phyloP scores from a whole-genome alignment of 2,113 vertebrate genomes.

The Pelecanus crispus region DNA sequence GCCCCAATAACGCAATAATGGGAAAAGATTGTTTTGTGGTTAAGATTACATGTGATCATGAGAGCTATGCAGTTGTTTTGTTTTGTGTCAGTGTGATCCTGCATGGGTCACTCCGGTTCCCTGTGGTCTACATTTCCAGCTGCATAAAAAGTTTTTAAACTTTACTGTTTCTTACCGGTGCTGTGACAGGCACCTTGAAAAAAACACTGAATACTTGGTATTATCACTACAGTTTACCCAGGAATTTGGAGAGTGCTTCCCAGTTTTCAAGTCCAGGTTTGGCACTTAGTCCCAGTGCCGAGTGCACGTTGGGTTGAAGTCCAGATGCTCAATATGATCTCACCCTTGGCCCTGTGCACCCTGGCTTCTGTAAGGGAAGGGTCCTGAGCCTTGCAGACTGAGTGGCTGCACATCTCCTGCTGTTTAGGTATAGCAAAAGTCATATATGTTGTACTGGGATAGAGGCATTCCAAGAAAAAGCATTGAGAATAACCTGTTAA shows the following conservation, averaged over 20 bases:
- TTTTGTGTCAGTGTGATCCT: neutral
- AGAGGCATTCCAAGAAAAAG: neutral
- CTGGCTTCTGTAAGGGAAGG: neutral
- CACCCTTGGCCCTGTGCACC: neutral
- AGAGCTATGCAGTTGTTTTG: neutral
- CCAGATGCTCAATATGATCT: neutral
- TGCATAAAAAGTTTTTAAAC: neutral
- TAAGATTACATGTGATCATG: neutral
- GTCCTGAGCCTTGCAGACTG: neutral
- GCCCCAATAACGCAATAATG: neutral
- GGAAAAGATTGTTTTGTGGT: neutral
- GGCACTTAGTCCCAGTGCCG: neutral
- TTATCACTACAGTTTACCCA: neutral
- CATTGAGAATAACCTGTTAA: neutral
- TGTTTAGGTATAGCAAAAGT: neutral
- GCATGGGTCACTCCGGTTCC: neutral
- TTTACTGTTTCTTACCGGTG: neutral
- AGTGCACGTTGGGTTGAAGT: neutral
- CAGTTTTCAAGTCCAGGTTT: neutral
- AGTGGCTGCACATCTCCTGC: neutral
- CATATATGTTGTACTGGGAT: neutral
- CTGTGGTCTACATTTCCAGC: neutral
- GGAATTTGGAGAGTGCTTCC: neutral
- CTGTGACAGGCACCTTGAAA: neutral
- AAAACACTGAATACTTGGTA: neutral